Evolutionary conservation across 2,888 invertebrate genomes (phyloP).

Genomic region (Orchesella flavescens): DNA sequence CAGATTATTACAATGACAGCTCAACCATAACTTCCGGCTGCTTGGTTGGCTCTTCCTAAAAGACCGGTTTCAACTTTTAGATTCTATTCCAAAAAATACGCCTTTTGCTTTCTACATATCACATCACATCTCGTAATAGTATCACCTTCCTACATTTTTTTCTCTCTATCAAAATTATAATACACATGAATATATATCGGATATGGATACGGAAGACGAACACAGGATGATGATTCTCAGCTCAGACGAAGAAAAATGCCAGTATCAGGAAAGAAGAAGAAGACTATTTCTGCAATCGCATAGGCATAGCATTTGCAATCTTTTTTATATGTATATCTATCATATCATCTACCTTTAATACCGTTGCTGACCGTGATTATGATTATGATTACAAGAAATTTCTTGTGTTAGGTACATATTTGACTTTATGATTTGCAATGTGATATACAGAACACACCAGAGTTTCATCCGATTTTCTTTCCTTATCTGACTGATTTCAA

Average conservation of each 20-base stretch:
- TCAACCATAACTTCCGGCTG: constrained; percentile 68
- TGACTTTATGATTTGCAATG: too few species aligned
- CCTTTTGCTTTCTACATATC: constrained; percentile 15
- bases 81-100: constrained; percentile 42
- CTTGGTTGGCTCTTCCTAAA: constrained; percentile 52
- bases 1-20: constrained; percentile 59
- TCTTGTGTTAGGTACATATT: too few species aligned
- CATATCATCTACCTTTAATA: background rate
- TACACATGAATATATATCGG: too few species aligned
- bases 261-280: too few species aligned
- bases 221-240: too few species aligned
- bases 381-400: constrained; percentile 16
- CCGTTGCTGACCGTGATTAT: constrained; percentile 33
- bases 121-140: constrained; percentile 11
- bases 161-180: too few species aligned
- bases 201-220: too few species aligned
- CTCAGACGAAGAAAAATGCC: too few species aligned
- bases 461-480: too few species aligned
- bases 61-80: constrained; percentile 64
- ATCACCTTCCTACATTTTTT: background rate
- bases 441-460: too few species aligned
- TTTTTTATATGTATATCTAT: constrained; percentile 5
- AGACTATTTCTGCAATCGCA: too few species aligned
- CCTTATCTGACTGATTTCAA: too few species aligned
- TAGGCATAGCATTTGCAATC: background rate